These are phyloP conservation scores for Theristicus caerulescens DNA, from an alignment of 2,113 vertebrate species.

Conservation along the genomic window DNA sequence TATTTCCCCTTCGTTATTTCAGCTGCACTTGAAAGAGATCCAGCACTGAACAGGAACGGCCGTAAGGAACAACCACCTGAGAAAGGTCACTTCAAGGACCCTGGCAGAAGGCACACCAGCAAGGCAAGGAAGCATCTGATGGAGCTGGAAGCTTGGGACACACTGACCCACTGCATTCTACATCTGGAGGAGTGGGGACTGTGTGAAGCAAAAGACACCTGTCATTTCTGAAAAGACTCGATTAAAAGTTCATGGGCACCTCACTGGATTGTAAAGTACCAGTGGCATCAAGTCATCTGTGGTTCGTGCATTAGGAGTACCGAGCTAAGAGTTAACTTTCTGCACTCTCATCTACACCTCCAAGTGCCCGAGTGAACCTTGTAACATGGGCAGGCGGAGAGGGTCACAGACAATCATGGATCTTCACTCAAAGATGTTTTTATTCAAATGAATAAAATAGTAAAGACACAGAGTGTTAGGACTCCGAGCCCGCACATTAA, in stretches of 20 bases:
- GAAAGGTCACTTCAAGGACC: neutral
- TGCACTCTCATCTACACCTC: neutral
- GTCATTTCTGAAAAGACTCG: neutral
- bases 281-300: neutral
- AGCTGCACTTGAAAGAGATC: neutral
- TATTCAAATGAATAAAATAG: neutral
- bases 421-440: neutral
- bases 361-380: fast-evolving
- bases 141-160: neutral
- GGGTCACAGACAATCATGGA: neutral
- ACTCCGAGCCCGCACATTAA: neutral
- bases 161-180: neutral
- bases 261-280: neutral
- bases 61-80: neutral
- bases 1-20: neutral
- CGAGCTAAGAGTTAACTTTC: neutral
- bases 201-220: neutral
- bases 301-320: neutral
- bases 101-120: neutral
- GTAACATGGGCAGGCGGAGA: neutral
- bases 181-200: neutral
- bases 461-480: neutral
- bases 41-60: neutral
- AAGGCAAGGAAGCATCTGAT: neutral
- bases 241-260: neutral